phyloP scores from a whole-genome alignment of 2,888 invertebrate species.

The Chromoteleia sp. region DNA sequence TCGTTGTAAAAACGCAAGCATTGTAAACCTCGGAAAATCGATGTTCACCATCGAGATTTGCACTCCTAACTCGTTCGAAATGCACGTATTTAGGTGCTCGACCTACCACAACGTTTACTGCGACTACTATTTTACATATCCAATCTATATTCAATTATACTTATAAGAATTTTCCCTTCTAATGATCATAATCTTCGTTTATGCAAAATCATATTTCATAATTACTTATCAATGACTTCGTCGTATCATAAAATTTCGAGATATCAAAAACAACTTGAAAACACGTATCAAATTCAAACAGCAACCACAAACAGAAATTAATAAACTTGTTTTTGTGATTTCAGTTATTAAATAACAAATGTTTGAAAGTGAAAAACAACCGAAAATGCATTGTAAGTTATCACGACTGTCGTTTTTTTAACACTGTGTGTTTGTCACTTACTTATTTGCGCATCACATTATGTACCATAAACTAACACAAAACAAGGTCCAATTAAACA shows the following conservation, averaged over 20 bases:
- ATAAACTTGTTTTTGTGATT: constrained; percentile 53
- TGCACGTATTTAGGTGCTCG: constrained; percentile 62
- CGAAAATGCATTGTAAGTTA: constrained; percentile 61
- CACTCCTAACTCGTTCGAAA: constrained; percentile 59
- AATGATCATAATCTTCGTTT: background rate
- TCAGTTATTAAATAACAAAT: constrained; percentile 67
- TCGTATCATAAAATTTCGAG: background rate
- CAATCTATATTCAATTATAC: constrained; percentile 26
- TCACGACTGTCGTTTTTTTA: constrained; percentile 42
- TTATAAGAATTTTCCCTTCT: constrained; percentile 4
- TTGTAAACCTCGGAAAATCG: constrained; percentile 54
- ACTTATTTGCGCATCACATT: constrained; percentile 61
- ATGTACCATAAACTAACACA: constrained; percentile 43
- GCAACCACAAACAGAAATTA: constrained; percentile 48
- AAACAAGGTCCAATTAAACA: constrained; percentile 46
- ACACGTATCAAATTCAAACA: background rate
- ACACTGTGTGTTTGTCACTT: constrained; percentile 60
- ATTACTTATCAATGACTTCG: constrained; percentile 1
- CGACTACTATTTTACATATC: constrained; percentile 45
- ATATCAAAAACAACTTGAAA: background rate
- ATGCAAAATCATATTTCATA: constrained; percentile 10
- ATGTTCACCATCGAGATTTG: constrained; percentile 58
- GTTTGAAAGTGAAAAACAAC: constrained; percentile 62
- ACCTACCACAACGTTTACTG: constrained; percentile 53
- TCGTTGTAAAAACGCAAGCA: constrained; percentile 52